Percentiles rank a stretch among this genome's conserved stretches.
Evolutionary conservation across 1,140 invertebrate species (phyloP).

Genomic region (Anthonomus grandis): DNA sequence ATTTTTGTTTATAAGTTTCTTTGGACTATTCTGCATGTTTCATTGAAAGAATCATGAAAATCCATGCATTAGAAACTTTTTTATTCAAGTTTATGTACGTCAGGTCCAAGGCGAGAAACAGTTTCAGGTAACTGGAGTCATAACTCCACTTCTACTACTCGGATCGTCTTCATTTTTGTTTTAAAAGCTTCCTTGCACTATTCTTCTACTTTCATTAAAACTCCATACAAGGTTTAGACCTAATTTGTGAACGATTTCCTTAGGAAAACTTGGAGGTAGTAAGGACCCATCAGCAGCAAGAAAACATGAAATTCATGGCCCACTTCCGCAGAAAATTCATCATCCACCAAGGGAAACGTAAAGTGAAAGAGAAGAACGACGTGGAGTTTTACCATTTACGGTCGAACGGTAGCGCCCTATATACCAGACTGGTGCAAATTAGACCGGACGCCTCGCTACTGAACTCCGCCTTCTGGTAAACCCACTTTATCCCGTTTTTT

Average conservation of each 20-base stretch:
- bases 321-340: slow-evolving; percentile 97
- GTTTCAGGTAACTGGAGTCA: too few relatives aligned
- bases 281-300: slow-evolving; percentile 95
- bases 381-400: slow-evolving; percentile 94
- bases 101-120: too few relatives aligned
- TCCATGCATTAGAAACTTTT: too few relatives aligned
- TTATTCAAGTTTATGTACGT: too few relatives aligned
- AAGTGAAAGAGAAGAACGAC: slow-evolving; percentile 57
- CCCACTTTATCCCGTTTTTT: background rate
- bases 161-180: too few relatives aligned
- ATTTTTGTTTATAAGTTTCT: too few relatives aligned
- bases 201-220: too few relatives aligned
- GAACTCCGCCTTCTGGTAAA: slow-evolving; percentile 83
- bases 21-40: too few relatives aligned
- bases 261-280: slow-evolving; percentile 91
- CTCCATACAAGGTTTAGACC: background rate
- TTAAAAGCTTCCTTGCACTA: too few relatives aligned
- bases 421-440: slow-evolving; percentile 91
- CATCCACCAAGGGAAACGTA: slow-evolving; percentile 87
- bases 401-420: slow-evolving; percentile 92
- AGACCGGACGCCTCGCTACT: slow-evolving; percentile 72
- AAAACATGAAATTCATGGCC: slow-evolving; percentile 97
- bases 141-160: too few relatives aligned
- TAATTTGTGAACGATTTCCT: background rate
- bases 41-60: too few relatives aligned